Evolutionary conservation across 2,113 vertebrate genomes (phyloP).

Genomic region (Labeo rohita): DNA sequence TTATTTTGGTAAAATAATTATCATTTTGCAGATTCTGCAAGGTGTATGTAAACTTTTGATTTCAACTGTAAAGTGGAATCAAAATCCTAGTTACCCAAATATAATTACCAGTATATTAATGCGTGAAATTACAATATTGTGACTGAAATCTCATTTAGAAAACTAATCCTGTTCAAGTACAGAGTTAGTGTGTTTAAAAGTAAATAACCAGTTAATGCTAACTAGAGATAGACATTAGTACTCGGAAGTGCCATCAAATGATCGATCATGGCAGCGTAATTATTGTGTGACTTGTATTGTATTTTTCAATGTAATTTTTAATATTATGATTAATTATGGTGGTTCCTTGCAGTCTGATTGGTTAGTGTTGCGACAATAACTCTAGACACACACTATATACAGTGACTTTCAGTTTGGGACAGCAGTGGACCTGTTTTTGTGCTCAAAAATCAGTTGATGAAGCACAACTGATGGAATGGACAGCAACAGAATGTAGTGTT

Average conservation of each 20-base stretch:
- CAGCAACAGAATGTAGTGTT: neutral
- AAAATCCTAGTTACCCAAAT: too few species aligned
- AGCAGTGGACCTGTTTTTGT: neutral
- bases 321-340: neutral
- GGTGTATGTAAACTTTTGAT: too few species aligned
- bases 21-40: too few species aligned
- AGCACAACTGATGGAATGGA: neutral
- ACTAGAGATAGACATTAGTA: neutral
- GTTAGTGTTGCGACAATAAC: neutral
- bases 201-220: too few species aligned
- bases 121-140: too few species aligned
- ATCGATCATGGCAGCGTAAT: neutral
- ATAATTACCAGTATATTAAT: too few species aligned
- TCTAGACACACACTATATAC: neutral
- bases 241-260: neutral
- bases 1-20: too few species aligned
- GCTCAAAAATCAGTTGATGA: neutral
- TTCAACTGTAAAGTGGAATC: too few species aligned
- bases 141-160: too few species aligned
- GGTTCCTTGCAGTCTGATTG: neutral
- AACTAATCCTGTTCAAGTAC: too few species aligned
- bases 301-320: neutral
- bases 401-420: neutral
- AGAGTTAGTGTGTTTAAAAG: too few species aligned
- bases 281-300: neutral